Percentiles rank a stretch among this genome's conserved stretches.
These are phyloP conservation scores for Aradophagus sp. DNA, from an alignment of 1,140 invertebrate species.

Conservation along the genomic window DNA sequence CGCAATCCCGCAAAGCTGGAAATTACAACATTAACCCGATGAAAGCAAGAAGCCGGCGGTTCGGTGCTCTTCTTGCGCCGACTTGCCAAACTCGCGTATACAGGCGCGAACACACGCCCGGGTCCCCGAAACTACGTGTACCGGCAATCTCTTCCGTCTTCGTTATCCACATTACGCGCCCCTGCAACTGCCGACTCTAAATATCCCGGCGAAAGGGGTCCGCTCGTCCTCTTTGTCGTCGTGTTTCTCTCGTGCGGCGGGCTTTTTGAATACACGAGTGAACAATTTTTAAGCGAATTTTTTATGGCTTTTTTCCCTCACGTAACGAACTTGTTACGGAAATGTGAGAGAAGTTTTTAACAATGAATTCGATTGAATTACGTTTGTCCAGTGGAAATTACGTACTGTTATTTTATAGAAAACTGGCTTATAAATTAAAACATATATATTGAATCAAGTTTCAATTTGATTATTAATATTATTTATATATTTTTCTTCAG, in stretches of 20 bases:
- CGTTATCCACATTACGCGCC: slow-evolving; percentile 60
- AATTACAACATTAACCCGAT: slow-evolving; percentile 63
- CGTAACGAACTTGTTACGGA: too few species aligned
- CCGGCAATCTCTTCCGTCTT: slow-evolving; percentile 60
- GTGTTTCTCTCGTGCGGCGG: slow-evolving; percentile 18
- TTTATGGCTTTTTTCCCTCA: too few species aligned
- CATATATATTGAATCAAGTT: too few species aligned
- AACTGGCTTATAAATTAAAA: too few species aligned
- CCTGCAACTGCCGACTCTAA: slow-evolving; percentile 52
- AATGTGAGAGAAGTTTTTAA: too few species aligned
- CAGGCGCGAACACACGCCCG: slow-evolving; percentile 23
- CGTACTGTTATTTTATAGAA: too few species aligned
- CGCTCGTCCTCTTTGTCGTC: slow-evolving; percentile 29
- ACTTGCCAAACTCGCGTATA: slow-evolving; percentile 48
- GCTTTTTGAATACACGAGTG: slow-evolving; percentile 40
- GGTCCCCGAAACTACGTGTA: slow-evolving; percentile 32
- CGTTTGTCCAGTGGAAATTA: too few species aligned
- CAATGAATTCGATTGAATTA: too few species aligned
- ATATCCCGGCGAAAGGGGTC: slow-evolving; percentile 55
- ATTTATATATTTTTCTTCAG: too few species aligned
- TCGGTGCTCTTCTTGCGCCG: slow-evolving; percentile 9
- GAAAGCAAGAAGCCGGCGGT: slow-evolving; percentile 39
- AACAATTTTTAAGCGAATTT: too few species aligned
- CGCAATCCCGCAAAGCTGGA: slow-evolving; percentile 61
- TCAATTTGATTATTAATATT: too few species aligned